Conservation (phyloP, 1,140 invertebrate genomes). For the Drosophila murphyi region DNA sequence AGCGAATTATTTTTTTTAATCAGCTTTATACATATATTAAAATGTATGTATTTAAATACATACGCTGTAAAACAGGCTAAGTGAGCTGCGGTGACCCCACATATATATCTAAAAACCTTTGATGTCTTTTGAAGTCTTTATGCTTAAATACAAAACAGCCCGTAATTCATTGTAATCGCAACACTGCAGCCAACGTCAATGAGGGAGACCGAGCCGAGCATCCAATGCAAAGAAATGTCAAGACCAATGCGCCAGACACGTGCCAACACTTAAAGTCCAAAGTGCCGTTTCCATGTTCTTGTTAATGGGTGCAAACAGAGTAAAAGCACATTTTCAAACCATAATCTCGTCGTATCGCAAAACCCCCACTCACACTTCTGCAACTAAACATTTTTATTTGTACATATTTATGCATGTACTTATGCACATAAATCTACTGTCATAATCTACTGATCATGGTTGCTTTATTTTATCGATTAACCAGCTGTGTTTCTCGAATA, state of each 20-base stretch:
- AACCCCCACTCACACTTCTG: no score
- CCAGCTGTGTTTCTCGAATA: no score
- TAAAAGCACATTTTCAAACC: neutral
- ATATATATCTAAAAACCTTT: slow-evolving; percentile 15
- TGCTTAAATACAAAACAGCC: slow-evolving; percentile 20
- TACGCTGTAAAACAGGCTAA: neutral
- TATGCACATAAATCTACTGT: no score
- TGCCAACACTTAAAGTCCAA: slow-evolving; percentile 39
- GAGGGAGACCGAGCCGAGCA: neutral
- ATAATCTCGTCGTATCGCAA: neutral
- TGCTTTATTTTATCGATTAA: no score
- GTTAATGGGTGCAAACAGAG: slow-evolving; percentile 13
- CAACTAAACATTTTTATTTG: no score
- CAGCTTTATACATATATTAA: neutral
- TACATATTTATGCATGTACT: no score
- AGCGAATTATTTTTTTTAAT: no score
- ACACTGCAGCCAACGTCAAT: slow-evolving; percentile 19
- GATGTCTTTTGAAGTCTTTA: slow-evolving; percentile 42
- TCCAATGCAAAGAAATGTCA: slow-evolving; percentile 18
- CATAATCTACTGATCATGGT: no score
- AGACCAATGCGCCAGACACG: slow-evolving; percentile 26
- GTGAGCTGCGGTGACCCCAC: neutral
- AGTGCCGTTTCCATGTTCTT: slow-evolving; percentile 36
- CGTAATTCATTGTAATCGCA: slow-evolving; percentile 16
- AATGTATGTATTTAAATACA: neutral